These are phyloP conservation scores for Diadophis punctatus DNA, from an alignment of 2,113 vertebrate species.

Conservation along the genomic window DNA sequence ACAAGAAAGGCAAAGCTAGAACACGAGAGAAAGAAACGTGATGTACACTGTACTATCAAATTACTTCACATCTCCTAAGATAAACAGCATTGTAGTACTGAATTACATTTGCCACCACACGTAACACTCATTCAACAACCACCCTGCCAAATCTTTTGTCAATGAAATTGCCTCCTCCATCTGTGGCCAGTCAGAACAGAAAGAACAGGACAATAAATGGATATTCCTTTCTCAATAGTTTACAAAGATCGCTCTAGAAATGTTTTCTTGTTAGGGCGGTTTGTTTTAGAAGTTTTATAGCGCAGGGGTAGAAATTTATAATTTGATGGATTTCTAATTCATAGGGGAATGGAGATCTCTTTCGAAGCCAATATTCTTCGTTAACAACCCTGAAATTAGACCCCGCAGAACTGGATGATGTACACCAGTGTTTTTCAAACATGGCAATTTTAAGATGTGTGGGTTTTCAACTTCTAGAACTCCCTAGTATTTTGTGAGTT, in stretches of 20 bases:
- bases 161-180: neutral
- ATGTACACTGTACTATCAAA: neutral
- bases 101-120: neutral
- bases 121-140: neutral
- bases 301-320: neutral
- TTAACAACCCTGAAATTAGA: neutral
- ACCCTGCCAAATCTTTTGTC: neutral
- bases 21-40: conserved; percentile 51
- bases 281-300: neutral
- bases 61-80: conserved; percentile 23
- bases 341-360: neutral
- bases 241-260: too few relatives aligned
- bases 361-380: neutral
- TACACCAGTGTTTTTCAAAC: neutral
- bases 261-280: neutral
- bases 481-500: neutral
- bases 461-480: neutral
- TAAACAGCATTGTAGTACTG: neutral
- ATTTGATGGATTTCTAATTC: neutral
- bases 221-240: neutral
- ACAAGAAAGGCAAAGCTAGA: conserved; percentile 57
- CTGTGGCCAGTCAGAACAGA: neutral
- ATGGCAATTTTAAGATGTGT: neutral
- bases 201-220: neutral
- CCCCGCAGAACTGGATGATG: neutral